Evolutionary conservation across 2,888 invertebrate genomes (phyloP).

Genomic region (Patella depressa): DNA sequence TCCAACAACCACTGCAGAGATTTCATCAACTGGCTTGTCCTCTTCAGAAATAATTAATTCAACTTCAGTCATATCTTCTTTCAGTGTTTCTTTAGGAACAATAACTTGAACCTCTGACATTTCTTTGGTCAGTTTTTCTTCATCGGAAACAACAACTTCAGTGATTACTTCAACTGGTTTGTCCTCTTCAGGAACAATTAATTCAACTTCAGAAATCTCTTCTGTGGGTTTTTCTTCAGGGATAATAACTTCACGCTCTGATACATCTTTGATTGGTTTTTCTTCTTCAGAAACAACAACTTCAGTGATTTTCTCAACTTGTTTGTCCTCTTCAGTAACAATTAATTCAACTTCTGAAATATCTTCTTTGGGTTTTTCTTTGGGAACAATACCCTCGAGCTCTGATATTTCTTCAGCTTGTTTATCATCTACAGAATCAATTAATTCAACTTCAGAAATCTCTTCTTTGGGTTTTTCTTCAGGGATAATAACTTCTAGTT

Average conservation of each 20-base stretch:
- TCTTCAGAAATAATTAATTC: background rate
- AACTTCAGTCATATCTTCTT: background rate
- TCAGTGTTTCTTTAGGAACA: background rate
- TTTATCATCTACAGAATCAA: slow-evolving; percentile 1
- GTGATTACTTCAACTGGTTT: background rate
- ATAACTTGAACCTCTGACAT: background rate
- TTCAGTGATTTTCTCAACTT: too few relatives aligned
- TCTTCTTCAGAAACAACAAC: too few relatives aligned
- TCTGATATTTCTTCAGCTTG: background rate
- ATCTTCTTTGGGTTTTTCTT: background rate
- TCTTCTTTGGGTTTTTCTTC: background rate
- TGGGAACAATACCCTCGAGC: too few relatives aligned
- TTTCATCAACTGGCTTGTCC: background rate
- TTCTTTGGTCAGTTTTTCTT: slow-evolving; percentile 5
- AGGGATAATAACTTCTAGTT: too few relatives aligned
- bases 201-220: slow-evolving; percentile 15
- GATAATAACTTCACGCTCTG: background rate
- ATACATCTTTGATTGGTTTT: too few relatives aligned
- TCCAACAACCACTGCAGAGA: background rate
- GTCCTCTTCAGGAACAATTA: slow-evolving; percentile 16
- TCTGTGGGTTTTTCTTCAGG: slow-evolving; percentile 1
- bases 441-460: background rate
- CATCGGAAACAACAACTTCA: slow-evolving; percentile 16
- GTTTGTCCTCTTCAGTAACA: slow-evolving; percentile 7
- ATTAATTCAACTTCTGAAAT: background rate